Conservation (phyloP, 2,888 invertebrate species). For the Slavum lentiscoides region DNA sequence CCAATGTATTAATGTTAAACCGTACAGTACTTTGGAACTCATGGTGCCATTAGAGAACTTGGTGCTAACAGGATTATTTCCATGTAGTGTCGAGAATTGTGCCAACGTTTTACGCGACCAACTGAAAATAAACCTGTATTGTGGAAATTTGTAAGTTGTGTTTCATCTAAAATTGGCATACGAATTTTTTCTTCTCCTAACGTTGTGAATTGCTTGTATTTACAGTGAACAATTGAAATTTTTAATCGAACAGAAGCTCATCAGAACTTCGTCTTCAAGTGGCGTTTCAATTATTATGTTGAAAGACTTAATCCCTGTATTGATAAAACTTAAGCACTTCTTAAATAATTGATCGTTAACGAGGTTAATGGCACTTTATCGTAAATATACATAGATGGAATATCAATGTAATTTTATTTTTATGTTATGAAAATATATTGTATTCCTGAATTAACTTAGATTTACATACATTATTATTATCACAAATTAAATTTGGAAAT, state of each 20-base stretch:
- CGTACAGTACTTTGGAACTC: slow-evolving; percentile 78
- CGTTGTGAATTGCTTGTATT: not conserved
- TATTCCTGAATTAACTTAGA: no score
- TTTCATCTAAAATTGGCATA: not conserved
- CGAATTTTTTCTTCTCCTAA: no score
- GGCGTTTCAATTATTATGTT: slow-evolving; percentile 58
- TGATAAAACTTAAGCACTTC: not conserved
- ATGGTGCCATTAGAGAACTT: slow-evolving; percentile 82
- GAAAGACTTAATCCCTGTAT: slow-evolving; percentile 58
- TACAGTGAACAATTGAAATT: slow-evolving; percentile 70
- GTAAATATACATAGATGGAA: no score
- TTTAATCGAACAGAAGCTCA: slow-evolving; percentile 75
- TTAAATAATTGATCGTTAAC: not conserved
- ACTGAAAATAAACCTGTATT: slow-evolving; percentile 76
- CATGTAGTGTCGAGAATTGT: slow-evolving; percentile 73
- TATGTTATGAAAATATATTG: no score
- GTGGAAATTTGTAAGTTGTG: slow-evolving; percentile 77
- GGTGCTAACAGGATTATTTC: slow-evolving; percentile 78
- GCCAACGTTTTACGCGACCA: slow-evolving; percentile 78
- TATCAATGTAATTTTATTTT: no score
- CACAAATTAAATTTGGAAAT: no score
- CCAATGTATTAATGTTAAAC: slow-evolving; percentile 84
- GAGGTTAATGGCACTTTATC: no score
- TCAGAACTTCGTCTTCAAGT: slow-evolving; percentile 66
- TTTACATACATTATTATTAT: no score